phyloP scores from a whole-genome alignment of 2,888 invertebrate genomes.

The Cheiracanthium punctorium region DNA sequence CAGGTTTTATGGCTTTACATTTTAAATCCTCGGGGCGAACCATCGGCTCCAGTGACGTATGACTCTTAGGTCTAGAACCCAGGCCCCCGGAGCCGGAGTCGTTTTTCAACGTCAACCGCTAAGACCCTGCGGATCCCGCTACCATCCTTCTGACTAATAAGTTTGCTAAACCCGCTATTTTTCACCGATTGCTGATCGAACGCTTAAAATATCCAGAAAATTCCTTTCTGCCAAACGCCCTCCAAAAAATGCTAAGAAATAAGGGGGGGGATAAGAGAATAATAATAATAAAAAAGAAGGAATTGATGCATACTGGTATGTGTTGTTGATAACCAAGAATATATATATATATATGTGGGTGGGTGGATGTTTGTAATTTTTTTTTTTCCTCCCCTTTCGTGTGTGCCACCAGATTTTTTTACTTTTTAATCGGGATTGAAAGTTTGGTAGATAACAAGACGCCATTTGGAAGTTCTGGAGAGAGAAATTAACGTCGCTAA shows the following conservation, averaged over 20 bases:
- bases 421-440: conserved; percentile 55
- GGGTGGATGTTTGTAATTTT: too few relatives aligned
- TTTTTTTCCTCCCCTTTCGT: not conserved
- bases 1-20: conserved; percentile 68
- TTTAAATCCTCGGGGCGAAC: conserved; percentile 65
- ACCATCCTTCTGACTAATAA: conserved; percentile 67
- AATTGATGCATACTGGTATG: conserved; percentile 60
- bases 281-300: conserved; percentile 23
- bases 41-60: conserved; percentile 53
- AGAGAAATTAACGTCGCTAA: conserved; percentile 44
- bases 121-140: conserved; percentile 46
- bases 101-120: conserved; percentile 65
- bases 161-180: conserved; percentile 66
- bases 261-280: not conserved
- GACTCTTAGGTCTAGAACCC: conserved; percentile 37
- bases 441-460: conserved; percentile 64
- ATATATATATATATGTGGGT: too few relatives aligned
- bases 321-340: conserved; percentile 63
- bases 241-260: conserved; percentile 22
- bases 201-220: conserved; percentile 62
- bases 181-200: conserved; percentile 65
- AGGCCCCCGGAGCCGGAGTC: conserved; percentile 34
- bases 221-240: conserved; percentile 8
- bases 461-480: conserved; percentile 44
- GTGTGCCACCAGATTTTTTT: conserved; percentile 32